Base-by-base conservation (phyloP, 2,113 vertebrate species). In the Colinus virginianus region DNA sequence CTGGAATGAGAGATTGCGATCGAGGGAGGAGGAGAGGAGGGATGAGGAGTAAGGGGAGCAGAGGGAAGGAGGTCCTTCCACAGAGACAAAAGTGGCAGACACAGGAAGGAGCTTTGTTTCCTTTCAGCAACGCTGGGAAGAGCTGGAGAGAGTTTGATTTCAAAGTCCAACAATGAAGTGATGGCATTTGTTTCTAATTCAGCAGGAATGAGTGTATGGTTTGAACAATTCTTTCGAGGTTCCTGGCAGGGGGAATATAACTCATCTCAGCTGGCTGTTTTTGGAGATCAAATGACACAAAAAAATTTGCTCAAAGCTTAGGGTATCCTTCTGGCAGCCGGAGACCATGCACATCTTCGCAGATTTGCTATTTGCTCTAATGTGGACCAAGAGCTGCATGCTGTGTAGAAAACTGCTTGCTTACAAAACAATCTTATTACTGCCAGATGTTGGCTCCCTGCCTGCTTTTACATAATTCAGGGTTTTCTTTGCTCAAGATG, bases 391-490 rank as follows among this genome's bases (percentile, higher is more conserved):
- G 87, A 85, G 92, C 93, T 96, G 81, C 63, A 18, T 91, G 95
- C 95, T 91, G 93, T 77, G 90, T 96, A 90, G 93, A 96, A 94
- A 97, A 96, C 90, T n/a, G 84, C 88, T 91, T 97, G 96, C 97
- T 98, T 97, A 97, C 97, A 96, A 97, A 97, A 97, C 97, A 97
- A 90, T 84, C 78, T 97, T 97, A 97, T 96, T 96, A 94, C 78
- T 97, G 94, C 97, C 98, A 98, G 97, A 98, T 98, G 97, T 97
- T 97, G 96, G 97, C 96, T 76, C 30, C 84, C 59, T 90, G 97
- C 96, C 97, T 40, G 6, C 80, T 97, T 96, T 97, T 96, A 96
- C 96, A 97, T 97, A 97, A 97, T 96, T 97, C 96, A 90, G 89
- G 40, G 95, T 96, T 96, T 96, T 90, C 96, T 96, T 93, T 91